phyloP scores from a whole-genome alignment of 2,797 vertebrate genomes.

The Schizothorax lantsangensis region DNA sequence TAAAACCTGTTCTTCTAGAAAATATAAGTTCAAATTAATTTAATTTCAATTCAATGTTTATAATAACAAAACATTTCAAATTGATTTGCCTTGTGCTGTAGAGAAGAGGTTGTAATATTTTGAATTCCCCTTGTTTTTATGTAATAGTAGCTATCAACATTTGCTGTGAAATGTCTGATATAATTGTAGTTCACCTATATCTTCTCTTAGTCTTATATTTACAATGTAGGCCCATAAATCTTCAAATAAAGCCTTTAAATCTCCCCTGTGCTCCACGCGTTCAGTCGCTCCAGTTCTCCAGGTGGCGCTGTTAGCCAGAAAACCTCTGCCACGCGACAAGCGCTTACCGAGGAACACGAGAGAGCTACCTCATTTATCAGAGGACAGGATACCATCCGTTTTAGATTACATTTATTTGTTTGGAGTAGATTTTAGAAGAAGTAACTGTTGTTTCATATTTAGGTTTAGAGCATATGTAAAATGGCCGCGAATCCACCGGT shows the following conservation, averaged over 20 bases:
- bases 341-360: not conserved
- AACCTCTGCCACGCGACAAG: not conserved
- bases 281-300: not conserved
- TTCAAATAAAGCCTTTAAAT: not conserved
- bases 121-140: not conserved
- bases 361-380: not conserved
- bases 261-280: not conserved
- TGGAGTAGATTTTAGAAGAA: too few species aligned
- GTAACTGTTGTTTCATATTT: not conserved
- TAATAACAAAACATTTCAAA: not conserved
- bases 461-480: not conserved
- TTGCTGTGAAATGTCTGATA: not conserved
- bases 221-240: not conserved
- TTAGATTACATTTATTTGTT: not conserved
- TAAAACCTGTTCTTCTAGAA: too few species aligned
- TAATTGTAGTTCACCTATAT: not conserved
- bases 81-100: not conserved
- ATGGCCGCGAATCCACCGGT: slow-evolving; percentile 90
- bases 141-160: not conserved
- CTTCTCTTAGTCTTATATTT: not conserved
- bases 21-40: too few species aligned
- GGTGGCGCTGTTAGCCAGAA: not conserved
- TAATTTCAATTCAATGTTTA: not conserved
- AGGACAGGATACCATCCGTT: not conserved
- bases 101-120: not conserved